phyloP scores from a whole-genome alignment of 2,797 vertebrate species.

The Sebastes nivosus region DNA sequence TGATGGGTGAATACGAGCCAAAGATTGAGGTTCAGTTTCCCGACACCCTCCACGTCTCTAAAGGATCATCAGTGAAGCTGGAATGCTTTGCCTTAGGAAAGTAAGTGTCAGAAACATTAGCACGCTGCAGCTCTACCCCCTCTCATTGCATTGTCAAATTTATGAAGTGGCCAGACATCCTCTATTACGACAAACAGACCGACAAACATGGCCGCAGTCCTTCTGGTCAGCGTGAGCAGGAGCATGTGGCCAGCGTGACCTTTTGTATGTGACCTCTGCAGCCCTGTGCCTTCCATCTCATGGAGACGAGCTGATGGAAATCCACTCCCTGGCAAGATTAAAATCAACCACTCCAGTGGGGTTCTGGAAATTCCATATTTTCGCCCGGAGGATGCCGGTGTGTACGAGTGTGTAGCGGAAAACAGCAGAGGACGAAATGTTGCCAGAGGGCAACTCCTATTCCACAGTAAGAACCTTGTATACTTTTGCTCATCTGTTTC shows the following conservation, averaged over 20 bases:
- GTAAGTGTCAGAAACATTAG: constrained; percentile 83
- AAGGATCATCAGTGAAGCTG: constrained; percentile 91
- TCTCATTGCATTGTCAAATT: background rate
- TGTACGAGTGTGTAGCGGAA: constrained; percentile 91
- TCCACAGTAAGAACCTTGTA: constrained; percentile 83
- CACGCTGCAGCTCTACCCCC: background rate
- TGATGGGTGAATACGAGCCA: constrained; percentile 97
- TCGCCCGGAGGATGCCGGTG: constrained; percentile 90
- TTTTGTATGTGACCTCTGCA: constrained; percentile 67
- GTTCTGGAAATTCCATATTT: constrained; percentile 95
- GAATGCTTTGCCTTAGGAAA: constrained; percentile 97
- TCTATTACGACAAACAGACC: background rate
- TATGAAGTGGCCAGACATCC: constrained; percentile 2
- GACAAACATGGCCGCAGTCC: background rate
- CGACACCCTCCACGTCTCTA: constrained; percentile 86
- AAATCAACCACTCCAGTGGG: constrained; percentile 89
- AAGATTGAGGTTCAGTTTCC: constrained; percentile 96
- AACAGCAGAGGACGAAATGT: constrained; percentile 89
- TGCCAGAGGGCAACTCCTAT: constrained; percentile 88
- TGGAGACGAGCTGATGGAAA: constrained; percentile 92
- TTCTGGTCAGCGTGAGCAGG: background rate
- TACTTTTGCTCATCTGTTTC: background rate
- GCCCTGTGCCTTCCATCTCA: constrained; percentile 90
- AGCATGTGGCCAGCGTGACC: constrained; percentile 51
- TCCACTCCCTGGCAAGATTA: constrained; percentile 90